phyloP scores from a whole-genome alignment of 2,113 vertebrate species.

The Atherinomorus stipes region DNA sequence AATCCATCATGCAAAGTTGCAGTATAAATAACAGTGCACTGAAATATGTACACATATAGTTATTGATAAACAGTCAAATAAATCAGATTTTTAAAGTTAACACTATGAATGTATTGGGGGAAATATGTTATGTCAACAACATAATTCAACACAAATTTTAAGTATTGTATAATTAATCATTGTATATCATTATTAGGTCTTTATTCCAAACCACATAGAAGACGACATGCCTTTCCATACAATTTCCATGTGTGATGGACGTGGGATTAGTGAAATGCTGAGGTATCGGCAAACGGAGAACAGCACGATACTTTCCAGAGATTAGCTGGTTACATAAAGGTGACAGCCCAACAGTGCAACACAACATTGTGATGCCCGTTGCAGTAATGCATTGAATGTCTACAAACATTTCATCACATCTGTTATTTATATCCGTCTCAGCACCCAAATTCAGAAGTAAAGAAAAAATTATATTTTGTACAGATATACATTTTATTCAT shows the following conservation, averaged over 20 bases:
- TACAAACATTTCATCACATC: background rate
- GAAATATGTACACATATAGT: background rate
- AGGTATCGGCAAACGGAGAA: constrained; percentile 59
- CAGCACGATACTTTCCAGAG: constrained; percentile 54
- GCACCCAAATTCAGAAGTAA: background rate
- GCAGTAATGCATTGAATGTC: background rate
- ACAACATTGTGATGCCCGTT: constrained; percentile 18
- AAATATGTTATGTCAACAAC: no score
- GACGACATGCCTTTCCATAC: constrained; percentile 3
- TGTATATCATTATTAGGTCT: background rate
- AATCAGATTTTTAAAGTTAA: background rate
- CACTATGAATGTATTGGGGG: background rate
- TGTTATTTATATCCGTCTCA: background rate
- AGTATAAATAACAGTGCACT: background rate
- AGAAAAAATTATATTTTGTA: constrained; percentile 31
- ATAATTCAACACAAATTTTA: background rate
- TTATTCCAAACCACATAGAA: constrained; percentile 1
- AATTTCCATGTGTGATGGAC: constrained; percentile 4
- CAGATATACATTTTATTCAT: constrained; percentile 81
- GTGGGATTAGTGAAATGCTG: constrained; percentile 73
- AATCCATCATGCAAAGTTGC: background rate
- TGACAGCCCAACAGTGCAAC: background rate
- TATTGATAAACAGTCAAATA: background rate
- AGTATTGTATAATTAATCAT: background rate
- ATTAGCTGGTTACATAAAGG: constrained; percentile 70